These are phyloP conservation scores for Umimayanthus kanabou DNA, from an alignment of 92 coral and sea anemone species.

Conservation along the genomic window DNA sequence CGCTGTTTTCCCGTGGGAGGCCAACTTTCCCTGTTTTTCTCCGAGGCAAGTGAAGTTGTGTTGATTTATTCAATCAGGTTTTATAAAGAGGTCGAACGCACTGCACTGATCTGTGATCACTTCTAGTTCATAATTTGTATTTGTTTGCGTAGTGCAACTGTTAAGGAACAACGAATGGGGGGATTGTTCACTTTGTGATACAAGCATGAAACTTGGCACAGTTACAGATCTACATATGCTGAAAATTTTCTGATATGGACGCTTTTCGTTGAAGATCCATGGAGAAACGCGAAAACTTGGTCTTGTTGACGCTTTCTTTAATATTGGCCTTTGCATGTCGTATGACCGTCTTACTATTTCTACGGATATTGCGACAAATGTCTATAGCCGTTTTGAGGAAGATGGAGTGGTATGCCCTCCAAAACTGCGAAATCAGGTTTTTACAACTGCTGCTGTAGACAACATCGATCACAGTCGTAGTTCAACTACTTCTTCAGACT, in stretches of 20 bases:
- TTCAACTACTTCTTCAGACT: too few species aligned
- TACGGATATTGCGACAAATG: constrained; percentile 45
- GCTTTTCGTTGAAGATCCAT: constrained; percentile 33
- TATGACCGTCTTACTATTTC: constrained; percentile 43
- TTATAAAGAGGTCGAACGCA: too few species aligned
- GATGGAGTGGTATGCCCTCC: background rate
- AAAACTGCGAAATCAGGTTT: background rate
- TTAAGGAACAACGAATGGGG: too few species aligned
- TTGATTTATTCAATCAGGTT: too few species aligned
- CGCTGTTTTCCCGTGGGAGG: too few species aligned
- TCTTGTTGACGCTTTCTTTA: constrained; percentile 15
- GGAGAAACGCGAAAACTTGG: constrained; percentile 38
- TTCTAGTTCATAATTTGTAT: too few species aligned
- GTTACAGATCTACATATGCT: background rate
- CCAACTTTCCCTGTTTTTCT: too few species aligned
- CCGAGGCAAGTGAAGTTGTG: too few species aligned
- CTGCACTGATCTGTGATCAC: too few species aligned
- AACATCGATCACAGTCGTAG: constrained; percentile 58
- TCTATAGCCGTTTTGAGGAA: constrained; percentile 42
- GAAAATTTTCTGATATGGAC: constrained; percentile 42
- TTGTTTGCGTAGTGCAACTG: too few species aligned
- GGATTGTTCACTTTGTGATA: too few species aligned
- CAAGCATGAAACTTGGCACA: constrained; percentile 37
- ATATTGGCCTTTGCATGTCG: background rate
- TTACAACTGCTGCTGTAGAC: constrained; percentile 55